Evolutionary conservation across 2,797 vertebrate genomes (phyloP).

Genomic region (Passerculus sandwichensis): DNA sequence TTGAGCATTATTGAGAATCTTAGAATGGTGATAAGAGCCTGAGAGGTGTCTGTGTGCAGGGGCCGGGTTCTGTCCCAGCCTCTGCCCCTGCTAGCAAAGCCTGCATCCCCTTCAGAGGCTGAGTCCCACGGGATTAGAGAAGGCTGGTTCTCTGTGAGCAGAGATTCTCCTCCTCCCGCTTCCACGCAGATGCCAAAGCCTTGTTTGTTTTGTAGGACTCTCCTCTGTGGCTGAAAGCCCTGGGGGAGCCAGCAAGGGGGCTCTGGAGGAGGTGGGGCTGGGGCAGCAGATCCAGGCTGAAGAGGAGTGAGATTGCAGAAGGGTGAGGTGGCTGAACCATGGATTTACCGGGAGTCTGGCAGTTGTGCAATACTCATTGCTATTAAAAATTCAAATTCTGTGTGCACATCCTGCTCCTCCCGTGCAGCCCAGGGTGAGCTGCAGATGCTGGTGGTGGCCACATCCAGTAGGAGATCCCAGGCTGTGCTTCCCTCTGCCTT

Average conservation of each 20-base stretch:
- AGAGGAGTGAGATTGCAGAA: neutral
- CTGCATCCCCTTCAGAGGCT: fast-evolving
- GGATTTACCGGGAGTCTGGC: neutral
- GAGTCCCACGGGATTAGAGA: neutral
- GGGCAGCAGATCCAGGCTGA: neutral
- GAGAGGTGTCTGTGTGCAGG: too few species aligned
- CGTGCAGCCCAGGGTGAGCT: neutral
- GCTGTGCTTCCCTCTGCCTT: neutral
- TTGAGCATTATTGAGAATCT: neutral
- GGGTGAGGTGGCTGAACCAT: fast-evolving
- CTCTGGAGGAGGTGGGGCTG: neutral
- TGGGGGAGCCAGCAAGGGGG: neutral
- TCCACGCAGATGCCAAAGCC: neutral
- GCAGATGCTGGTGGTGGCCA: fast-evolving
- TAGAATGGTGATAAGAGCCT: neutral
- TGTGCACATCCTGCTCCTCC: neutral
- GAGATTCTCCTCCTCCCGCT: neutral
- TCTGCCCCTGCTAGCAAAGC: neutral
- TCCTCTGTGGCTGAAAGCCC: fast-evolving
- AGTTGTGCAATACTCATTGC: fast-evolving
- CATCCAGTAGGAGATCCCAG: fast-evolving
- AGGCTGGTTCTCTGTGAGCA: neutral
- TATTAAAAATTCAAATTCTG: neutral
- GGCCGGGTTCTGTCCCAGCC: neutral
- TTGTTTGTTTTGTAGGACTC: neutral